Conservation (phyloP, 2,888 invertebrate species). For the Trypoxylon attenuatum region DNA sequence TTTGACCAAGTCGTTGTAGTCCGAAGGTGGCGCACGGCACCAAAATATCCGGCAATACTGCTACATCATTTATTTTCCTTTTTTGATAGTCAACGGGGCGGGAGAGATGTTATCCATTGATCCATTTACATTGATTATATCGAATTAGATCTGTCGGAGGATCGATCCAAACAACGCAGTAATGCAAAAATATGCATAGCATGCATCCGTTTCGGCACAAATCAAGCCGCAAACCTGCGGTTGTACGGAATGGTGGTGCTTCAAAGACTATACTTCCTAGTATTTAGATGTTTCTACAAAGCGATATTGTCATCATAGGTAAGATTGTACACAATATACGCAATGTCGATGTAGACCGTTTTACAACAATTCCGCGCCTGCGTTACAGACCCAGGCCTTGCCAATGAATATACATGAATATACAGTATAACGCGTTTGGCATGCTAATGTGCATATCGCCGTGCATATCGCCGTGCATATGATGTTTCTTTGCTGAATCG, state of each 20-base stretch:
- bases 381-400: too few relatives aligned
- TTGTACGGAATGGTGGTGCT: conserved; percentile 36
- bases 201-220: conserved; percentile 27
- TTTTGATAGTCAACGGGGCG: too few relatives aligned
- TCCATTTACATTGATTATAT: background rate
- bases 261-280: conserved; percentile 37
- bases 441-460: too few relatives aligned
- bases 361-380: too few relatives aligned
- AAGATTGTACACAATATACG: background rate
- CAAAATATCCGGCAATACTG: background rate
- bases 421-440: too few relatives aligned
- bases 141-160: too few relatives aligned
- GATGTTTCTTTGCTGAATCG: too few relatives aligned
- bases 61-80: background rate
- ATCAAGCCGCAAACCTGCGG: conserved; percentile 6
- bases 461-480: too few relatives aligned
- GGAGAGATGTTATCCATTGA: background rate
- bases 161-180: too few relatives aligned
- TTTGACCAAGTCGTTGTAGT: background rate
- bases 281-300: conserved; percentile 21
- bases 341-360: background rate
- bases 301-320: conserved; percentile 20
- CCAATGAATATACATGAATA: too few relatives aligned
- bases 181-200: conserved; percentile 10
- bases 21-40: background rate